Evolutionary conservation across 2,797 vertebrate species (phyloP), one percentile per base, ranked within the genome.

Genomic region (Enteromius thamalakanensis): DNA sequence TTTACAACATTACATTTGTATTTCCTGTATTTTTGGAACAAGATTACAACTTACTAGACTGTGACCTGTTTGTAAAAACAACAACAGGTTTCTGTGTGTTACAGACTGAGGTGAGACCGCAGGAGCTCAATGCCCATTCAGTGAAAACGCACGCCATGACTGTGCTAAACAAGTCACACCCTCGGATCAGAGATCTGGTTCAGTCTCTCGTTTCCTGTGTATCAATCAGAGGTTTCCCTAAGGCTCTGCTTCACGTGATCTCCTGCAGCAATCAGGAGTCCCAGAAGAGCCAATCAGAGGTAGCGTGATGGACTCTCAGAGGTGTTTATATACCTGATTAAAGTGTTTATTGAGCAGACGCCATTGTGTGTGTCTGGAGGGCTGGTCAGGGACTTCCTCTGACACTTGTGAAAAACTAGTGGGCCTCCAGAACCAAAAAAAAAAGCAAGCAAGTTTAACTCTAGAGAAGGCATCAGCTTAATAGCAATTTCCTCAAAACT

Each of bases 181-280:
- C 29, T 34, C 26, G 40, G 65, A 79, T 58, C 70, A 55, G 82
- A 84, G 79, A 49, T 69, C 77, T 79, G 84, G 65, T 87, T 84
- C 84, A 88, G 78, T 78, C 82, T 85, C 80, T 84, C 72, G 87
- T 86, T 89, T 87, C 84, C 71, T 81, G 83, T 75, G 70, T 70
- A 79, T 82, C 80, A 70, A 82, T 85, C 86, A 86, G 45, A 79
- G 29, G 74, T 32, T 62, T 71, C 77, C 60, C 74, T 58, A 69
- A 10, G 58, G 67, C 58, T 75, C 77, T 15, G 75, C 23, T 34
- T 53, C 26, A 72, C 51, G 40, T 60, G 49, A 87, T 76, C 86
- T 71, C 75, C 74, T 55, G 32, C 76, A 80, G 34, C 64, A 78
- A 84, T 86, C 68, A 67, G 74, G 72, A 67, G 42, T 68, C 64